These are phyloP conservation scores for Bhutanitis thaidina DNA, from an alignment of 2,888 invertebrate genomes.

Conservation along the genomic window DNA sequence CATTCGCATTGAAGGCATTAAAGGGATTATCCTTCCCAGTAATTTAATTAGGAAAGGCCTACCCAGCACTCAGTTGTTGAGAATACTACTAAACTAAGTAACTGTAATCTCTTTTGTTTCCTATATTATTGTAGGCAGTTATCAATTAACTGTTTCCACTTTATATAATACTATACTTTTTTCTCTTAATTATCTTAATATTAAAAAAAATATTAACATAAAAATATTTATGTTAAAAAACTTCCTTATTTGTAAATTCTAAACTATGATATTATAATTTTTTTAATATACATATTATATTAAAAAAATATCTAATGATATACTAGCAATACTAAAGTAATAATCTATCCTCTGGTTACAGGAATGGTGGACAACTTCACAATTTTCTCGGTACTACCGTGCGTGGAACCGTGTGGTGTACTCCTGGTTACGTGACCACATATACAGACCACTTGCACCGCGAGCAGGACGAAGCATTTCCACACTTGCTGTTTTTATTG, in stretches of 20 bases:
- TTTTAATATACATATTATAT: too few species aligned
- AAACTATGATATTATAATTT: too few species aligned
- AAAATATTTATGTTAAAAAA: too few species aligned
- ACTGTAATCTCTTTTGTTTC: conserved; percentile 10
- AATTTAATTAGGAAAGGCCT: conserved; percentile 18
- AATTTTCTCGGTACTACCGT: conserved; percentile 91
- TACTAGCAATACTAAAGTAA: too few species aligned
- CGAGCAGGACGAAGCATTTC: conserved; percentile 46
- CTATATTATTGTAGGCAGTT: too few species aligned
- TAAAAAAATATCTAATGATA: too few species aligned
- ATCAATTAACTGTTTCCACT: too few species aligned
- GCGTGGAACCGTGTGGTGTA: conserved; percentile 97
- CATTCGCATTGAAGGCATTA: conserved; percentile 9
- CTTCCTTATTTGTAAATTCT: too few species aligned
- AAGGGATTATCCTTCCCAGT: conserved; percentile 16
- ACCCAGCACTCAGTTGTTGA: conserved; percentile 13
- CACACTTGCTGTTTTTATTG: conserved; percentile 57
- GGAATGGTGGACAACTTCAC: conserved; percentile 97
- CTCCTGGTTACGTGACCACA: conserved; percentile 94
- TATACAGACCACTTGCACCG: conserved; percentile 86
- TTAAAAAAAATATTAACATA: too few species aligned
- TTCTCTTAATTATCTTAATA: too few species aligned
- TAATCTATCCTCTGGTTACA: conserved; percentile 45
- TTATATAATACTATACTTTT: too few species aligned
- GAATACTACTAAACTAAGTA: conserved; percentile 14